Conservation (phyloP, 2,888 invertebrate species). For the Spodoptera picta region DNA sequence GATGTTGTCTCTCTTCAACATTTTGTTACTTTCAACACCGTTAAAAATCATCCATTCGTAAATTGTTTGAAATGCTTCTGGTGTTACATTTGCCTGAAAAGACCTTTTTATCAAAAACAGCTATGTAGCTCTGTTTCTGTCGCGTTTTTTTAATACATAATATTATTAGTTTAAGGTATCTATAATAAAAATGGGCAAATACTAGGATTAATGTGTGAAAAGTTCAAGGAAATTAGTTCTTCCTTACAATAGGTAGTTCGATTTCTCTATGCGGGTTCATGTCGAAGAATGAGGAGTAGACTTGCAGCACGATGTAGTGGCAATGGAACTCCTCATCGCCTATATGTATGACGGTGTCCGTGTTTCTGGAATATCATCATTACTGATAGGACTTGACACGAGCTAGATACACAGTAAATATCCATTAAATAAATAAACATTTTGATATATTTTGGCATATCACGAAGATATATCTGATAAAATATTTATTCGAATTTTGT, state of each 20-base stretch:
- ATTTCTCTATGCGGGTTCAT: slow-evolving; percentile 73
- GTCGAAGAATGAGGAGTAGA: slow-evolving; percentile 91
- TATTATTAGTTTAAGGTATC: too few species aligned
- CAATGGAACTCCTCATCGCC: slow-evolving; percentile 91
- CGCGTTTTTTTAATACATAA: too few species aligned
- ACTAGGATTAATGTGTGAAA: too few species aligned
- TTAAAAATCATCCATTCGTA: slow-evolving; percentile 94
- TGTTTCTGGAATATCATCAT: slow-evolving; percentile 84
- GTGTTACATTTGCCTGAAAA: slow-evolving; percentile 78
- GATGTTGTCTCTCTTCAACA: slow-evolving; percentile 91
- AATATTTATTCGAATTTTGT: slow-evolving; percentile 11
- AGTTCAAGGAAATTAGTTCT: background rate
- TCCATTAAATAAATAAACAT: slow-evolving; percentile 34
- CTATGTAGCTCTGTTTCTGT: too few species aligned
- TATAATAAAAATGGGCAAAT: too few species aligned
- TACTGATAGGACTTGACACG: slow-evolving; percentile 8
- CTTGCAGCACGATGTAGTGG: slow-evolving; percentile 91
- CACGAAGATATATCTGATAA: slow-evolving; percentile 36
- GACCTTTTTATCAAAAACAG: too few species aligned
- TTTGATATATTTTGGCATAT: slow-evolving; percentile 8
- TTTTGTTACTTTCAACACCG: slow-evolving; percentile 90
- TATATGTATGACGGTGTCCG: slow-evolving; percentile 91
- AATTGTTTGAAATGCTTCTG: slow-evolving; percentile 91
- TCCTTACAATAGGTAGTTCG: slow-evolving; percentile 77
- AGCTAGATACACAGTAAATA: slow-evolving; percentile 2